Evolutionary conservation across 1,140 invertebrate genomes (phyloP).

Genomic region (Leptonema lineaticorne): DNA sequence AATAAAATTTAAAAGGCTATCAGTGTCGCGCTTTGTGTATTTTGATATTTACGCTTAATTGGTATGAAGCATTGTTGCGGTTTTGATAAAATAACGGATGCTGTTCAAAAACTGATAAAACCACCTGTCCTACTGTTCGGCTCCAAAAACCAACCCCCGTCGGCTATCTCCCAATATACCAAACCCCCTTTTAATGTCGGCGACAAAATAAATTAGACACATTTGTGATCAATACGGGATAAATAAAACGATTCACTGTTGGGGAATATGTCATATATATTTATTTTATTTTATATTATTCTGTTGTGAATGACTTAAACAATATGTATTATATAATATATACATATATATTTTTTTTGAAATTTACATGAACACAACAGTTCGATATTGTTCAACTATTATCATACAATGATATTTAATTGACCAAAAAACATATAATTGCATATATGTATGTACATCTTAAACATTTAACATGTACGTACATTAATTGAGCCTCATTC

Average conservation of each 20-base stretch:
- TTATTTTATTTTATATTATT: no score
- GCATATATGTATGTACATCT: not conserved
- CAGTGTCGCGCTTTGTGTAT: not conserved
- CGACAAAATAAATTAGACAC: constrained; percentile 3
- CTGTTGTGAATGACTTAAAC: no score
- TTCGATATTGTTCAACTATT: constrained; percentile 37
- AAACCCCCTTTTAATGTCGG: not conserved
- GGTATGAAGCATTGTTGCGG: constrained; percentile 35
- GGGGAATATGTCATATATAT: not conserved
- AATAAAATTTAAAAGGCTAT: not conserved
- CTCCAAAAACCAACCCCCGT: no score
- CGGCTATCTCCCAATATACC: not conserved
- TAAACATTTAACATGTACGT: not conserved
- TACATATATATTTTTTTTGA: no score
- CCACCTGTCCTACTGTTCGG: constrained; percentile 2
- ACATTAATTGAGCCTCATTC: not conserved
- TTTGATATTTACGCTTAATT: constrained; percentile 29
- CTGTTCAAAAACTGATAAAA: constrained; percentile 37
- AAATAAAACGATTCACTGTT: constrained; percentile 1
- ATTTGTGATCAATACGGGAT: constrained; percentile 10
- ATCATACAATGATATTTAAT: constrained; percentile 37
- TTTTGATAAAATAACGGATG: constrained; percentile 40
- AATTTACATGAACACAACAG: constrained; percentile 41
- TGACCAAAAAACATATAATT: constrained; percentile 9
- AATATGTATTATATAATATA: no score